A percentile compares a stretch with the other conserved stretches of the same genome.
These are phyloP conservation scores for Hanleya hanleyi DNA, from an alignment of 2,888 invertebrate species.

Conservation along the genomic window DNA sequence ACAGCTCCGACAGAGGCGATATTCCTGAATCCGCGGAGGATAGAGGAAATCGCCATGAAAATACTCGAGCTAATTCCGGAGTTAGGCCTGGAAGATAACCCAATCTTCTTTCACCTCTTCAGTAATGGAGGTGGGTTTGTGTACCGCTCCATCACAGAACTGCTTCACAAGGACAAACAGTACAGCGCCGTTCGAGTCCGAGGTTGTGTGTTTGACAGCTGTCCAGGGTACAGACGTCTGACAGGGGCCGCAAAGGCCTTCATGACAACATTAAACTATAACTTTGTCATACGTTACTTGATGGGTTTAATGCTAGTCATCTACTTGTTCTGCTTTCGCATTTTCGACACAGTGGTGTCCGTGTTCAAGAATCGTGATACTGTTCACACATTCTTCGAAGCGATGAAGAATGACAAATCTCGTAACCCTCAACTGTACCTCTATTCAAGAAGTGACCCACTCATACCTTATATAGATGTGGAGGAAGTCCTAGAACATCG, in stretches of 20 bases:
- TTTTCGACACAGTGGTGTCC: neutral
- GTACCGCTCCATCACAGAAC: conserved; percentile 81
- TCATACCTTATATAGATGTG: conserved; percentile 81
- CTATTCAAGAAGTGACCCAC: conserved; percentile 82
- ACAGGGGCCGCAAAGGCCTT: conserved; percentile 52
- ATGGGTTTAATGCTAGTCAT: conserved; percentile 74
- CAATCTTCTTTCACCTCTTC: conserved; percentile 83
- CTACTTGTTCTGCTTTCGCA: conserved; percentile 30
- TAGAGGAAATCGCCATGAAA: conserved; percentile 79
- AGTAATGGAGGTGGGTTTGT: conserved; percentile 85
- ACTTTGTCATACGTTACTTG: conserved; percentile 50
- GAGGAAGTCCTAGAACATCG: conserved; percentile 80
- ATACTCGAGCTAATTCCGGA: conserved; percentile 80
- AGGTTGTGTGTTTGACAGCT: conserved; percentile 80
- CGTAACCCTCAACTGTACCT: conserved; percentile 83
- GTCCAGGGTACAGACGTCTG: conserved; percentile 76
- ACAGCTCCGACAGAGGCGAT: conserved; percentile 81
- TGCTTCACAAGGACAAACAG: conserved; percentile 65
- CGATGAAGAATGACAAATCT: conserved; percentile 76
- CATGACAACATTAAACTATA: conserved; percentile 37
- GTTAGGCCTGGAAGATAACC: conserved; percentile 81
- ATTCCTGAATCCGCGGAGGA: conserved; percentile 79
- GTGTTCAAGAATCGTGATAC: neutral
- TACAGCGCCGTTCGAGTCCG: conserved; percentile 43
- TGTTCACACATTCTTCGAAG: conserved; percentile 40